Conservation (phyloP, 2,888 invertebrate species). For the Melanophora roralis region DNA sequence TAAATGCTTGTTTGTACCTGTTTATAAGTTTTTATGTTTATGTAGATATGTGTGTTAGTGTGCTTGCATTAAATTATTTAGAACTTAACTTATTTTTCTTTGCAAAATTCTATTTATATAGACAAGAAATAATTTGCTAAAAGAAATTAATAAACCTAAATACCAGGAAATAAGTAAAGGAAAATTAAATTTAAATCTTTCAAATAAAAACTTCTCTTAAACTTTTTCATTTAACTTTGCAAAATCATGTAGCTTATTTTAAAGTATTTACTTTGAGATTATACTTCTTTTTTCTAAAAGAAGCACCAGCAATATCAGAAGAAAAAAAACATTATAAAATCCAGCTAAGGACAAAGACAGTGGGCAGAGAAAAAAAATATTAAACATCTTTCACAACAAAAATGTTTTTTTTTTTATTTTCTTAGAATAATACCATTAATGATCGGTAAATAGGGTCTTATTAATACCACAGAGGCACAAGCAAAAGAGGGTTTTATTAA, state of each 20-base stretch:
- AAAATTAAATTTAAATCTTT: slow-evolving; percentile 64
- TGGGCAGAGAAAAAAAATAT: slow-evolving; percentile 7
- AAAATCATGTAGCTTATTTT: slow-evolving; percentile 61
- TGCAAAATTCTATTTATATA: slow-evolving; percentile 24
- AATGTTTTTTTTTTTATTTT: too few relatives aligned
- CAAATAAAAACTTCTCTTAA: slow-evolving; percentile 57
- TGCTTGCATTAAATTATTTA: neutral
- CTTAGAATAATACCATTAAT: too few relatives aligned
- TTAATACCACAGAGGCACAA: too few relatives aligned
- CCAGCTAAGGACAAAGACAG: slow-evolving; percentile 29
- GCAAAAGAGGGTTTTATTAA: too few relatives aligned
- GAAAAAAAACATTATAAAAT: slow-evolving; percentile 28
- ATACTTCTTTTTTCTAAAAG: slow-evolving; percentile 46
- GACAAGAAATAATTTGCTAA: slow-evolving; percentile 37
- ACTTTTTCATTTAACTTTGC: slow-evolving; percentile 62
- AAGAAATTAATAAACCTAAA: slow-evolving; percentile 18
- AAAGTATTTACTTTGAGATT: slow-evolving; percentile 61
- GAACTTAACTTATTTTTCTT: neutral
- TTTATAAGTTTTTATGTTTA: neutral
- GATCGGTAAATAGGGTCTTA: too few relatives aligned
- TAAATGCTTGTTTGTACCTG: neutral
- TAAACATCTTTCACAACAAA: too few relatives aligned
- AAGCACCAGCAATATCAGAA: slow-evolving; percentile 13
- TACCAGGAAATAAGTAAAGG: slow-evolving; percentile 32
- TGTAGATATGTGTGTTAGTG: neutral